phyloP scores from a whole-genome alignment of 92 coral and sea anemone genomes.

The Desmophyllum pertusum region DNA sequence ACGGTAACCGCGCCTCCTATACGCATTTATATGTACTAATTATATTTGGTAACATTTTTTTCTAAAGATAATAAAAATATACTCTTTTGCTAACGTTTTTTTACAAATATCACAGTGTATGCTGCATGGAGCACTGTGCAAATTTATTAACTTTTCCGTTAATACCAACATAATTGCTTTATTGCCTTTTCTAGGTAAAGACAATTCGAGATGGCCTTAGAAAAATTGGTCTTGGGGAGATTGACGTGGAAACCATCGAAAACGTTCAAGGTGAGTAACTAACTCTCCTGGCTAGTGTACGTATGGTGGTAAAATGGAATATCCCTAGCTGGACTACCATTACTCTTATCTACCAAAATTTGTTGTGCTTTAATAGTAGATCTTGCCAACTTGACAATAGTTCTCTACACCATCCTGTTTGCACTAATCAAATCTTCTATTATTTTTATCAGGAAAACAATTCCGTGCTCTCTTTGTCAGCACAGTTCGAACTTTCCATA shows the following conservation, averaged over 20 bases:
- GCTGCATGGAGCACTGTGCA: no score
- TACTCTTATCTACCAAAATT: background rate
- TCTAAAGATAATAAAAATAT: no score
- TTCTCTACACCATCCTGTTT: background rate
- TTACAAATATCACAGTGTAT: no score
- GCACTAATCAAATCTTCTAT: background rate
- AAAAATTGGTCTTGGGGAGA: slow-evolving; percentile 37
- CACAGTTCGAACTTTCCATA: slow-evolving; percentile 71
- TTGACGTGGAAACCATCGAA: slow-evolving; percentile 65
- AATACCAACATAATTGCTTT: background rate
- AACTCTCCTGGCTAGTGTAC: background rate
- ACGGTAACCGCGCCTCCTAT: no score
- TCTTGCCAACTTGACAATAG: background rate
- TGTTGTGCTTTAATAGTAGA: background rate
- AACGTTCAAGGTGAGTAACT: slow-evolving; percentile 65
- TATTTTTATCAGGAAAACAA: slow-evolving; percentile 56
- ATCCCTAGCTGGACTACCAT: no score
- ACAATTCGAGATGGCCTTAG: slow-evolving; percentile 51
- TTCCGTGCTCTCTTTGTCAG: slow-evolving; percentile 77
- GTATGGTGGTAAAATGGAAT: no score
- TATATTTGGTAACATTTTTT: no score
- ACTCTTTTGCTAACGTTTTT: no score
- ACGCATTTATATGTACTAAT: no score
- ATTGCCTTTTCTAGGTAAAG: slow-evolving; percentile 27
- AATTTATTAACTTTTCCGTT: background rate